Percentiles rank a stretch among this genome's conserved stretches.
Evolutionary conservation across 2,113 vertebrate genomes (phyloP).

Genomic region (Gallinago media): DNA sequence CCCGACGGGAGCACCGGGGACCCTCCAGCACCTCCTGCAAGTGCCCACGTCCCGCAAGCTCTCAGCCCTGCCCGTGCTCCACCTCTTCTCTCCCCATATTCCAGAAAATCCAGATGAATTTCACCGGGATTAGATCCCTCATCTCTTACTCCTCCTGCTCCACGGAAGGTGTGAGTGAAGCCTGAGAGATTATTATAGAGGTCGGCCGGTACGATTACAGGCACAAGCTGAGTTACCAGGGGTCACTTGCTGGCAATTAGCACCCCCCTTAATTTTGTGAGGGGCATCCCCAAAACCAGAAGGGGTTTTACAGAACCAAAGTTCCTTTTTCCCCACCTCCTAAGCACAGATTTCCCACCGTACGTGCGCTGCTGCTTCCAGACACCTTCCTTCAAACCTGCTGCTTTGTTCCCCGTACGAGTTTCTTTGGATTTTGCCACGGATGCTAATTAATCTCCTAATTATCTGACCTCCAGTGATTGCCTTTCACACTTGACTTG

Average conservation of each 20-base stretch:
- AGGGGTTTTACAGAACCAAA: neutral
- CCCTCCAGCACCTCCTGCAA: neutral
- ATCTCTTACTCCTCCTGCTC: neutral
- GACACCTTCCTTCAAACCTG: neutral
- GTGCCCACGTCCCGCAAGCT: fast-evolving
- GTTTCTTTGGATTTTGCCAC: neutral
- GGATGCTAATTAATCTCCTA: slow-evolving; percentile 23
- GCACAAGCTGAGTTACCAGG: neutral
- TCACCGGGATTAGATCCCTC: fast-evolving
- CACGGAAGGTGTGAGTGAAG: neutral
- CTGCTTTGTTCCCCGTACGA: neutral
- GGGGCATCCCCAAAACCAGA: neutral
- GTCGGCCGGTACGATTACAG: fast-evolving
- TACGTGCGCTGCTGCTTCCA: fast-evolving
- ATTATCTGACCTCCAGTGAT: slow-evolving; percentile 50
- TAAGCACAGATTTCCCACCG: neutral
- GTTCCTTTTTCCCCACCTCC: neutral
- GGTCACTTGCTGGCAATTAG: neutral
- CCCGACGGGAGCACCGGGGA: fast-evolving
- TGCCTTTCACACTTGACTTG: slow-evolving; percentile 74
- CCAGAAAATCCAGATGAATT: neutral
- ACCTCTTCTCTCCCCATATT: neutral
- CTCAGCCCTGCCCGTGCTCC: neutral
- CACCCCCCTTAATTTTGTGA: fast-evolving
- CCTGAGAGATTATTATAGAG: neutral